Conservation (phyloP, 2,888 invertebrate species). For the Hyposoter dolosus region DNA sequence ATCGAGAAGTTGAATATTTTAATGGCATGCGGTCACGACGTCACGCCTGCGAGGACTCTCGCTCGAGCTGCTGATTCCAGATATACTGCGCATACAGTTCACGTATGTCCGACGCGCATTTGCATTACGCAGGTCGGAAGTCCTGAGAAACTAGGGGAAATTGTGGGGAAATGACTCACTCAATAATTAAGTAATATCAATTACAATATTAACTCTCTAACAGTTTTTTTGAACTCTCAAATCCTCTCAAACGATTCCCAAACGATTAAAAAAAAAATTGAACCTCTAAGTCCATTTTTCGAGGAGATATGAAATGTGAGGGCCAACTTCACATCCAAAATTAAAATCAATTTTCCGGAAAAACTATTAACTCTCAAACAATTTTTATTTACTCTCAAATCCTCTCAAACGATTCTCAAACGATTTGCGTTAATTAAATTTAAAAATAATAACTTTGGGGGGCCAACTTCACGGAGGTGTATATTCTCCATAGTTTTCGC, state of each 20-base stretch:
- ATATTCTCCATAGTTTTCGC: too few species aligned
- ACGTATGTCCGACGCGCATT: not conserved
- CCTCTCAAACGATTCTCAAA: not conserved
- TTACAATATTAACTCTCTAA: too few species aligned
- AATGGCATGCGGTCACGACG: slow-evolving; percentile 83
- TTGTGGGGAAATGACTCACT: too few species aligned
- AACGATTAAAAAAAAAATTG: not conserved
- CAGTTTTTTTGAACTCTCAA: too few species aligned
- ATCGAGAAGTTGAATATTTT: slow-evolving; percentile 98
- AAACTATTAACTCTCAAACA: not conserved
- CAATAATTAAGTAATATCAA: too few species aligned
- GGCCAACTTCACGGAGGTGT: slow-evolving; percentile 1
- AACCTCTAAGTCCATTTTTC: not conserved
- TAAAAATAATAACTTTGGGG: not conserved
- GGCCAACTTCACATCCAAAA: not conserved
- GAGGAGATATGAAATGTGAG: not conserved
- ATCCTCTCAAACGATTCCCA: not conserved
- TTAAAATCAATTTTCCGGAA: not conserved
- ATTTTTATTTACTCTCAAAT: not conserved
- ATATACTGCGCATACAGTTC: not conserved
- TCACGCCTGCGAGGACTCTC: slow-evolving; percentile 94
- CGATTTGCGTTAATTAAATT: not conserved
- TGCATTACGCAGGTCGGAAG: not conserved
- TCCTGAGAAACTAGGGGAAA: too few species aligned
- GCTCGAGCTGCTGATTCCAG: too few species aligned